A percentile compares a stretch with the other conserved stretches of the same genome.
Conservation (phyloP, 2,113 vertebrate species). For the Aldabrachelys gigantea region DNA sequence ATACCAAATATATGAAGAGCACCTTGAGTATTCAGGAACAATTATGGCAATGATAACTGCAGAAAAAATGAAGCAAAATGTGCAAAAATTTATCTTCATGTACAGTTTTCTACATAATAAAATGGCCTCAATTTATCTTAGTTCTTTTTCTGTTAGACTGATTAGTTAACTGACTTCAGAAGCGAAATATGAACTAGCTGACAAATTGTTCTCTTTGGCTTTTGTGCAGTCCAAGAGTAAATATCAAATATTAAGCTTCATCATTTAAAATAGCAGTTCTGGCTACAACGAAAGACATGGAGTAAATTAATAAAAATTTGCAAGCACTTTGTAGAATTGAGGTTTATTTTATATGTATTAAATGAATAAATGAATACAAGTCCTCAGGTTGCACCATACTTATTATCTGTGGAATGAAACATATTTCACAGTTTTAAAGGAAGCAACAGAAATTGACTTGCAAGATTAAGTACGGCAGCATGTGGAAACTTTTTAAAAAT, state of each 20-base stretch:
- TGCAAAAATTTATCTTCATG: slow-evolving; percentile 77
- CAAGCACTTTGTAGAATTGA: slow-evolving; percentile 13
- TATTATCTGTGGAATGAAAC: neutral
- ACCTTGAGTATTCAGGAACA: slow-evolving; percentile 73
- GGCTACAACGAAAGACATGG: slow-evolving; percentile 45
- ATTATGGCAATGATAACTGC: slow-evolving; percentile 68
- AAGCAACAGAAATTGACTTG: neutral
- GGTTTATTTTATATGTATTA: neutral
- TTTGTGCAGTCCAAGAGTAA: slow-evolving; percentile 62
- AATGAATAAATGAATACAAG: neutral
- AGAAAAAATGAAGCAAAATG: slow-evolving; percentile 74
- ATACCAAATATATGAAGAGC: slow-evolving; percentile 48
- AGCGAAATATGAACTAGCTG: slow-evolving; percentile 73
- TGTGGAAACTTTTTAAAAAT: slow-evolving; percentile 20
- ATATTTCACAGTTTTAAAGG: neutral
- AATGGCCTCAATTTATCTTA: slow-evolving; percentile 76
- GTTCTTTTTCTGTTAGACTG: slow-evolving; percentile 72
- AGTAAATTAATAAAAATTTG: slow-evolving; percentile 51
- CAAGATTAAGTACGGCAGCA: neutral
- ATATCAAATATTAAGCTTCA: slow-evolving; percentile 68
- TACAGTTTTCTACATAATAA: slow-evolving; percentile 63
- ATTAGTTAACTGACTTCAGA: slow-evolving; percentile 74
- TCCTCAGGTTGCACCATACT: neutral
- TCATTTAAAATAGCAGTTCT: slow-evolving; percentile 68
- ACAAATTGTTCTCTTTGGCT: slow-evolving; percentile 77